These are phyloP conservation scores for Mus spretus DNA, from an alignment of 2,797 vertebrate species.

Conservation along the genomic window DNA sequence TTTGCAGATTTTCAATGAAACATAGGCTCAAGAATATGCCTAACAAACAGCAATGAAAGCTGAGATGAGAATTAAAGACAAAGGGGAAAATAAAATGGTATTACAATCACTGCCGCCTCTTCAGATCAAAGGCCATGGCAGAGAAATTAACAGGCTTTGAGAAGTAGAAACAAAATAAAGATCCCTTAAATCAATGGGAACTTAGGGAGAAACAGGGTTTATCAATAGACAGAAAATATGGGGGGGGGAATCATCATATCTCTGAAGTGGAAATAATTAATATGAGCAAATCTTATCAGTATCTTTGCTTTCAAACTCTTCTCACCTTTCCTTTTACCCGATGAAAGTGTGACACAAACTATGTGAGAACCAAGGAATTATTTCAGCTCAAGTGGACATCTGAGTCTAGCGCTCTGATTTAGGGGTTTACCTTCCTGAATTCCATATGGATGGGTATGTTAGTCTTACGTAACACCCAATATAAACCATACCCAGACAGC, in stretches of 20 bases:
- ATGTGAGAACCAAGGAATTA: neutral
- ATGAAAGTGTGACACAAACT: neutral
- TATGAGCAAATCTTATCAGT: neutral
- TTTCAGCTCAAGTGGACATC: neutral
- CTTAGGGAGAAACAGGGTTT: neutral
- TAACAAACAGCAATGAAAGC: neutral
- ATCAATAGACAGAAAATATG: neutral
- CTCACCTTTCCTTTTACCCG: neutral
- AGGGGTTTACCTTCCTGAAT: neutral
- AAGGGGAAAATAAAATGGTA: neutral
- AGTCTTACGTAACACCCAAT: neutral
- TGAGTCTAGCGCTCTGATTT: neutral
- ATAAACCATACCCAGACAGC: neutral
- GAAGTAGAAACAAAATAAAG: slow-evolving; percentile 14
- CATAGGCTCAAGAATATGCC: neutral
- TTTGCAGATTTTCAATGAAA: neutral
- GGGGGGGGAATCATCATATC: slow-evolving; percentile 1
- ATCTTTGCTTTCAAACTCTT: neutral
- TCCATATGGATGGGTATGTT: neutral
- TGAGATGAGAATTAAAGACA: neutral
- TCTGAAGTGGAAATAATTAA: neutral
- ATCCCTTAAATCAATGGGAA: neutral
- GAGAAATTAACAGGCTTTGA: neutral
- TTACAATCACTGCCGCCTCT: neutral
- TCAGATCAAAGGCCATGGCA: neutral